phyloP scores from a whole-genome alignment of 1,140 invertebrate species.

The Zaprionus vittiger region DNA sequence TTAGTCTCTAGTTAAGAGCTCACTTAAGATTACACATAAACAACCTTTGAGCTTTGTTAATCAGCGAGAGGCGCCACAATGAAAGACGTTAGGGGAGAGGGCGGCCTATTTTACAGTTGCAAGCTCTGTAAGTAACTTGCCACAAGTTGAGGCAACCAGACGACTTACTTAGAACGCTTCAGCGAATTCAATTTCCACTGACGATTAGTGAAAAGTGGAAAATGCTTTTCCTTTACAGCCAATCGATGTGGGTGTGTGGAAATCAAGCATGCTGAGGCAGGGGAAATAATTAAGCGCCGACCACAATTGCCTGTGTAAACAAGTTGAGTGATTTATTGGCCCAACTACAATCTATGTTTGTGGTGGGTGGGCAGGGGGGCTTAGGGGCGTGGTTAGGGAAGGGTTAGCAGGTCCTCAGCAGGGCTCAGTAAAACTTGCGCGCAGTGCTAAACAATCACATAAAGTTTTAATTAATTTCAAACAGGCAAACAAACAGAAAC shows the following conservation, averaged over 20 bases:
- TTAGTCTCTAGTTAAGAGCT: not conserved
- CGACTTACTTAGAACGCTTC: slow-evolving; percentile 24
- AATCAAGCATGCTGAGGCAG: not conserved
- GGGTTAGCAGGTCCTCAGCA: not conserved
- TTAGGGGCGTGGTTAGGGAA: too few relatives aligned
- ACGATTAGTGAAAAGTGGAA: slow-evolving; percentile 18
- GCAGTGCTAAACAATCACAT: slow-evolving; percentile 68
- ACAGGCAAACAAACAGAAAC: slow-evolving; percentile 63
- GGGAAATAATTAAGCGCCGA: slow-evolving; percentile 30
- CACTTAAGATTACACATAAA: not conserved
- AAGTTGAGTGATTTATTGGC: slow-evolving; percentile 44
- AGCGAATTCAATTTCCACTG: slow-evolving; percentile 41
- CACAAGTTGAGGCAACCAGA: slow-evolving; percentile 28
- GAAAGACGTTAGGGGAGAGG: not conserved
- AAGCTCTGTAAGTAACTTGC: slow-evolving; percentile 16
- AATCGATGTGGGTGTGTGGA: slow-evolving; percentile 23
- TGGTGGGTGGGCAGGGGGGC: not conserved
- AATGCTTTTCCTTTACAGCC: not conserved
- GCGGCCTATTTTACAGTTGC: not conserved
- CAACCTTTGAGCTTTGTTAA: not conserved
- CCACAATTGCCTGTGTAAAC: slow-evolving; percentile 29
- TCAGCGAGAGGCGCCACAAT: too few relatives aligned
- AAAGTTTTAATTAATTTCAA: slow-evolving; percentile 82
- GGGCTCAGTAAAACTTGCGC: slow-evolving; percentile 49
- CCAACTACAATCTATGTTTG: slow-evolving; percentile 7